phyloP scores from a whole-genome alignment of 1,140 invertebrate species.

The Conus ventricosus region DNA sequence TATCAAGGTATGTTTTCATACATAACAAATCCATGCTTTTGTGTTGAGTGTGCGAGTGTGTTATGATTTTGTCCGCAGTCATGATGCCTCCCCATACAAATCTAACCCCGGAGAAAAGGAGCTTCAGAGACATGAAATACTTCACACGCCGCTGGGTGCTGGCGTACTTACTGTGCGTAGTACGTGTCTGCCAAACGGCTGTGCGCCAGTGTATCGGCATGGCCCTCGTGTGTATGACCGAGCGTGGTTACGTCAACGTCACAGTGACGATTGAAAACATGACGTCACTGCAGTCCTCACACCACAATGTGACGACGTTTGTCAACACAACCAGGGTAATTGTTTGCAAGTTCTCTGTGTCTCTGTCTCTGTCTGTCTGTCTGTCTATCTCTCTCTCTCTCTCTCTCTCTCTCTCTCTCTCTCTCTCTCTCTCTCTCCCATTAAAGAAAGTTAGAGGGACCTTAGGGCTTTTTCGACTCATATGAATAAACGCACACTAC shows the following conservation, averaged over 20 bases:
- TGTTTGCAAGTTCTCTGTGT: no score
- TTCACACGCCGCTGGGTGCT: slow-evolving; percentile 48
- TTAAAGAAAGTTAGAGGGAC: no score
- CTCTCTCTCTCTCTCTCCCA: no score
- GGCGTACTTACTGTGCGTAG: slow-evolving; percentile 41
- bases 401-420: no score
- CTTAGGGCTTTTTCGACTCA: no score
- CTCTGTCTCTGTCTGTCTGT: no score
- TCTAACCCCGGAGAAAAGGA: neutral
- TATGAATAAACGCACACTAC: no score
- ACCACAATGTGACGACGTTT: neutral
- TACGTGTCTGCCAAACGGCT: slow-evolving; percentile 44
- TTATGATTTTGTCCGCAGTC: neutral
- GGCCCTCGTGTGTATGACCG: slow-evolving; percentile 50
- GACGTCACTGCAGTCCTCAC: neutral
- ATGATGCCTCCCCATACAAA: neutral
- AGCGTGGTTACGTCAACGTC: neutral
- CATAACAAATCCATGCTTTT: no score
- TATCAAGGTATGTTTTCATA: no score
- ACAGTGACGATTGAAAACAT: neutral
- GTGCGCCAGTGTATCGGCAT: slow-evolving; percentile 54
- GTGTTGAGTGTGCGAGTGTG: no score
- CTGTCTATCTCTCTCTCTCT: no score
- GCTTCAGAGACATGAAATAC: slow-evolving; percentile 27
- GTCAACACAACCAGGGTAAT: neutral